Evolutionary conservation across 1,140 invertebrate genomes (phyloP).

Genomic region (Trichonephila clavata): DNA sequence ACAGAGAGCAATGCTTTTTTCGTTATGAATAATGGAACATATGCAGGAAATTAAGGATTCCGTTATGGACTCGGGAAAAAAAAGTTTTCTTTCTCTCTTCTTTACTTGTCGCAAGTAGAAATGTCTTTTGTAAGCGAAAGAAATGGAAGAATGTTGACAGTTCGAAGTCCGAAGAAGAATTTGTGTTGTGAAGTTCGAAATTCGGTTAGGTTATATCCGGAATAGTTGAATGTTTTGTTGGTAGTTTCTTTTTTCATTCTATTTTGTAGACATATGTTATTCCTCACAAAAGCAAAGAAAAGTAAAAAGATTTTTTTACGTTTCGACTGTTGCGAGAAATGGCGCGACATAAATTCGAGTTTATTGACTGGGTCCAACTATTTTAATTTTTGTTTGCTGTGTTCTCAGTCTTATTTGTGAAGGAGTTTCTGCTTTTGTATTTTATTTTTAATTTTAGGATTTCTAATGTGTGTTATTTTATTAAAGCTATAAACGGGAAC

Average conservation of each 20-base stretch:
- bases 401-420: too few relatives aligned
- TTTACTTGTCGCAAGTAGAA: neutral
- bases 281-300: neutral
- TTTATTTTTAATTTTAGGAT: too few relatives aligned
- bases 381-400: neutral
- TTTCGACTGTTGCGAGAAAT: neutral
- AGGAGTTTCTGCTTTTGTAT: too few relatives aligned
- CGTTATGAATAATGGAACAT: constrained; percentile 19
- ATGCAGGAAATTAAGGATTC: neutral
- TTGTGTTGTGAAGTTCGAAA: neutral
- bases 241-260: neutral
- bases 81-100: neutral
- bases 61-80: neutral
- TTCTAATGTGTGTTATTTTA: too few relatives aligned
- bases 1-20: neutral
- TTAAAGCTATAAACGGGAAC: too few relatives aligned
- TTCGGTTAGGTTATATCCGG: constrained; percentile 16
- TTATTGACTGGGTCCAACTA: neutral
- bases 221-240: neutral
- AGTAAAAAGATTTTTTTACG: neutral
- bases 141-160: constrained; percentile 2
- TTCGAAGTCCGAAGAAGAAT: neutral
- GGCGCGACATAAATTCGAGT: neutral
- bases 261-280: neutral
- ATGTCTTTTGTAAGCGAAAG: neutral